These are phyloP conservation scores for Xiphorhynchus elegans DNA, from an alignment of 2,113 vertebrate species.

Conservation along the genomic window DNA sequence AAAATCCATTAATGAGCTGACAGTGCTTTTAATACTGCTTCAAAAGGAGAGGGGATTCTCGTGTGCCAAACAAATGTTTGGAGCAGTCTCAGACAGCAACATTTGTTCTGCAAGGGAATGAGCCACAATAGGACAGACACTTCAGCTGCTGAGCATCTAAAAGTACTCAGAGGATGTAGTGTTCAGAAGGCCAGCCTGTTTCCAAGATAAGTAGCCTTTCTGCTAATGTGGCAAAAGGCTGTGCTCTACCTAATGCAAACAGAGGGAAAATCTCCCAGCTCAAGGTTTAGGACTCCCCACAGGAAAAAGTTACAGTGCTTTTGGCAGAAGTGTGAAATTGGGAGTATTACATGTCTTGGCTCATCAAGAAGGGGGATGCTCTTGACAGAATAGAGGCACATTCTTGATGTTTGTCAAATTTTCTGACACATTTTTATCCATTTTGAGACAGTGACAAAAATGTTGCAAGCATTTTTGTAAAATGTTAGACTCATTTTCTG, in stretches of 20 bases:
- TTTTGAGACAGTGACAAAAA: constrained; percentile 54
- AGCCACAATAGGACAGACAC: constrained; percentile 44
- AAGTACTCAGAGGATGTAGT: constrained; percentile 41
- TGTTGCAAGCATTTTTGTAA: constrained; percentile 17
- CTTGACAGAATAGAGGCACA: constrained; percentile 42
- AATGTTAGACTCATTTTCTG: constrained; percentile 41
- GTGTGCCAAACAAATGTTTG: constrained; percentile 59
- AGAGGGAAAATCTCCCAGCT: neutral
- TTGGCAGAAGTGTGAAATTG: constrained; percentile 37
- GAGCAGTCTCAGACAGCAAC: constrained; percentile 53
- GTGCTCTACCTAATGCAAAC: neutral
- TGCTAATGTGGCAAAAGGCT: constrained; percentile 41
- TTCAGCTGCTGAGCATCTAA: constrained; percentile 47
- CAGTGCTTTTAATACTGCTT: constrained; percentile 66
- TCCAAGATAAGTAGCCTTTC: constrained; percentile 51
- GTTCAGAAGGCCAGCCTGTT: constrained; percentile 52
- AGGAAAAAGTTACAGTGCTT: constrained; percentile 21
- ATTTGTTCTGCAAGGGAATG: constrained; percentile 66
- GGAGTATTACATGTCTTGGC: constrained; percentile 52
- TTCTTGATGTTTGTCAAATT: constrained; percentile 57
- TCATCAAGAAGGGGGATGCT: constrained; percentile 52
- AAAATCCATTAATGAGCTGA: constrained; percentile 73
- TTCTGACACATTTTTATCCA: constrained; percentile 58
- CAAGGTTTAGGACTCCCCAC: neutral
- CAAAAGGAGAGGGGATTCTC: constrained; percentile 23